Evolutionary conservation across 2,113 vertebrate genomes (phyloP).

Genomic region (Capreolus pygargus): DNA sequence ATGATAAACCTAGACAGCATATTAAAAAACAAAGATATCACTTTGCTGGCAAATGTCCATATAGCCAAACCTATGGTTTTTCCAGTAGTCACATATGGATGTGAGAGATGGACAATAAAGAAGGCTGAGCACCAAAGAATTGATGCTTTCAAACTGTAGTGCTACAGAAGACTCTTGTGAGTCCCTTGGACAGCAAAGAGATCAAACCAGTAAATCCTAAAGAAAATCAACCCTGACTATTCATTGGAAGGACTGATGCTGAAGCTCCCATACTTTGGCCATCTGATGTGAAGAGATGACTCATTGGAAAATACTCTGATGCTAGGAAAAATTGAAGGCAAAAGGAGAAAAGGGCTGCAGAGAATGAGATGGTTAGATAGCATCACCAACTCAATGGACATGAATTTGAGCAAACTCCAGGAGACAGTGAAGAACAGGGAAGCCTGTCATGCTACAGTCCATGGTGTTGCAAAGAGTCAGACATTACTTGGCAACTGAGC

Average conservation of each 20-base stretch:
- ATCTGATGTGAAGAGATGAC: not conserved
- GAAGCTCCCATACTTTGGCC: not conserved
- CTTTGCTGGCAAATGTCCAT: not conserved
- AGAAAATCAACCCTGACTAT: not conserved
- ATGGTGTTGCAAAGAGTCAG: not conserved
- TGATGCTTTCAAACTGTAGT: not conserved
- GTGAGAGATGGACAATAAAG: not conserved
- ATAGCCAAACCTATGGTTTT: not conserved
- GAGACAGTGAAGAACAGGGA: not conserved
- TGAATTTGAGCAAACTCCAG: not conserved
- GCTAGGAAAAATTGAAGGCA: not conserved
- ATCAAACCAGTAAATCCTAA: not conserved
- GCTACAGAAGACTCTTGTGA: not conserved
- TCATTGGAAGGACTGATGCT: not conserved
- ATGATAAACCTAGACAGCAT: not conserved
- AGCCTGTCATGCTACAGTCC: not conserved
- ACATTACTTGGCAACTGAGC: not conserved
- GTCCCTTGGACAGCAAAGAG: not conserved
- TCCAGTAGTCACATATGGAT: not conserved
- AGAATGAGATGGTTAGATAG: not conserved
- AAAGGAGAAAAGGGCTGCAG: not conserved
- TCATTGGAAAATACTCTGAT: not conserved
- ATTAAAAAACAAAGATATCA: not conserved
- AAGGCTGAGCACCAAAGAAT: not conserved
- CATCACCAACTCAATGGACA: not conserved